Conservation (phyloP, 2,888 invertebrate genomes). For the Amblyjoppa fuscipennis region DNA sequence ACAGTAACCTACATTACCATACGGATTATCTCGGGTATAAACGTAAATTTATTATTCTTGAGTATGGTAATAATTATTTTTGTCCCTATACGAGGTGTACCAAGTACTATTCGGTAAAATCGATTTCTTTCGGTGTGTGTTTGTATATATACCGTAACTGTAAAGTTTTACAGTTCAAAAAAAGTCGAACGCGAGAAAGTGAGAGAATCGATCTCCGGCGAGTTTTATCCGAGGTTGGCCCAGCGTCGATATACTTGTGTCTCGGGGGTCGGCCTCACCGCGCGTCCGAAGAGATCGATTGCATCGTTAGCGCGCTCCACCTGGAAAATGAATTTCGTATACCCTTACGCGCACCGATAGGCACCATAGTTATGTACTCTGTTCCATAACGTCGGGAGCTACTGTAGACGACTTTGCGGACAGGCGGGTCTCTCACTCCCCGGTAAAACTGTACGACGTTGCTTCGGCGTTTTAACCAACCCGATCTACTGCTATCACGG, state of each 20-base stretch:
- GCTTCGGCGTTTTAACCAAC: constrained; percentile 60
- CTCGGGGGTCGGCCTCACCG: constrained; percentile 55
- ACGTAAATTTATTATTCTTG: not conserved
- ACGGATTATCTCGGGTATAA: not conserved
- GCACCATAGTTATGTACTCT: constrained; percentile 59
- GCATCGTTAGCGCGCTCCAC: constrained; percentile 73
- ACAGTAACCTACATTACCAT: not conserved
- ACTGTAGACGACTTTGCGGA: constrained; percentile 31
- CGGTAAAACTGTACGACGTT: constrained; percentile 49
- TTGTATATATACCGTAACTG: constrained; percentile 5
- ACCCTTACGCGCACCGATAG: constrained; percentile 55
- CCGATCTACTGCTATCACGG: constrained; percentile 56
- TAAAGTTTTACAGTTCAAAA: constrained; percentile 11
- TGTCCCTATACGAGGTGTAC: not conserved
- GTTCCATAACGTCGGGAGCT: constrained; percentile 46
- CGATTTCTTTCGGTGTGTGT: not conserved
- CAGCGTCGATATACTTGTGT: constrained; percentile 45
- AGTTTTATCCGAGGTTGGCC: not conserved
- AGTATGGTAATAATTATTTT: not conserved
- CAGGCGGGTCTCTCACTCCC: constrained; percentile 23
- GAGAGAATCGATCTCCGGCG: constrained; percentile 63
- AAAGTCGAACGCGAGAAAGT: constrained; percentile 58
- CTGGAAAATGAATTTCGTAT: constrained; percentile 75
- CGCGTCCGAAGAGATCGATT: constrained; percentile 73
- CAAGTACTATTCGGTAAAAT: not conserved